Evolutionary conservation across 2,888 invertebrate genomes (phyloP).

Genomic region (Stenoptilia bipunctidactyla): DNA sequence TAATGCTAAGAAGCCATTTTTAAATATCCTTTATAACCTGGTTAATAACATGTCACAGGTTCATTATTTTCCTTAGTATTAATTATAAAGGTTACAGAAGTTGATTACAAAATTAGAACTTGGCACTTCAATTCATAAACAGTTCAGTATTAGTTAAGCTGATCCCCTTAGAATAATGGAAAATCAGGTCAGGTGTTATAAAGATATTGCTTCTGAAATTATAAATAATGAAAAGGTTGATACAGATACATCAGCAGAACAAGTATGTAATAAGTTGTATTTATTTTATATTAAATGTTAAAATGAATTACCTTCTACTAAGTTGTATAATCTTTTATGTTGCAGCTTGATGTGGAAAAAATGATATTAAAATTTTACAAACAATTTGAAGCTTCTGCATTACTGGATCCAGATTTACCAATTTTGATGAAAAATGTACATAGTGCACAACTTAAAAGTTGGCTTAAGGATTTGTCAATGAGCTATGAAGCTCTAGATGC

Average conservation of each 20-base stretch:
- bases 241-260: conserved; percentile 49
- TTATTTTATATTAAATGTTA: conserved; percentile 1
- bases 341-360: conserved; percentile 51
- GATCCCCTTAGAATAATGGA: conserved; percentile 29
- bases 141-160: background rate
- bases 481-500: conserved; percentile 90
- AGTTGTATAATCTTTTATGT: conserved; percentile 13
- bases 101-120: no score
- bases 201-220: conserved; percentile 42
- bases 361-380: conserved; percentile 43
- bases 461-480: conserved; percentile 75
- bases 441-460: conserved; percentile 75
- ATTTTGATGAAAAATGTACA: conserved; percentile 76
- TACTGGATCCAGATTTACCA: conserved; percentile 65
- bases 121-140: no score
- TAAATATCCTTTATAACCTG: no score
- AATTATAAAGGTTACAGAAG: no score
- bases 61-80: no score
- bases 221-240: conserved; percentile 73
- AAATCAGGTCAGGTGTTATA: conserved; percentile 42
- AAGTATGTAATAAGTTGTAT: conserved; percentile 39
- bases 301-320: background rate
- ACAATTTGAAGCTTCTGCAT: conserved; percentile 50
- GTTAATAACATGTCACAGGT: no score
- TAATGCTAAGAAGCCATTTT: no score